Evolutionary conservation across 2,888 invertebrate genomes (phyloP).

Genomic region (Amphipyra tragopoginis): DNA sequence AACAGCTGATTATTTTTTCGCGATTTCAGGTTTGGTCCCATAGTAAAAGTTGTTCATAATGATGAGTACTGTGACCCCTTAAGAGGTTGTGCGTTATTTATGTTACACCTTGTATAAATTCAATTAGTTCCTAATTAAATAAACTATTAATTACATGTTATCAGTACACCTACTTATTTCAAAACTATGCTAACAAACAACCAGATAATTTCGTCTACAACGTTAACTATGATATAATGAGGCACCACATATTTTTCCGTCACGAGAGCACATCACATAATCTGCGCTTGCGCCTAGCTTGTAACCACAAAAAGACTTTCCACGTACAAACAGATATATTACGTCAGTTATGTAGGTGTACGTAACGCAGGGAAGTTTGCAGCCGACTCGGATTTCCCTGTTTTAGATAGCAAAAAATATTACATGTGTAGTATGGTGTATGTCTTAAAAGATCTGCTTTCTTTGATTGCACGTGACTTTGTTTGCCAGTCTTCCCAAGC

Average conservation of each 20-base stretch:
- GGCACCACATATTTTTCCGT: constrained; percentile 15
- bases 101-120: too few species aligned
- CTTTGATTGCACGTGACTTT: background rate
- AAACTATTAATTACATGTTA: too few species aligned
- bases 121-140: too few species aligned
- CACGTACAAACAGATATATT: constrained; percentile 19
- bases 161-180: too few species aligned
- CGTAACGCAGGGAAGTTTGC: constrained; percentile 51
- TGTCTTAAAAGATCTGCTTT: constrained; percentile 5
- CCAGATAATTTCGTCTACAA: too few species aligned
- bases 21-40: too few species aligned
- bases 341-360: constrained; percentile 19
- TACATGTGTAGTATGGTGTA: constrained; percentile 9
- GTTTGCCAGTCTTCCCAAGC: too few species aligned
- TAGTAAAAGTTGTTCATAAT: too few species aligned
- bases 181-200: too few species aligned
- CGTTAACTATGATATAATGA: background rate
- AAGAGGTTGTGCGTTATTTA: too few species aligned
- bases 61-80: too few species aligned
- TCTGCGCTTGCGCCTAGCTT: constrained; percentile 24
- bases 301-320: constrained; percentile 44
- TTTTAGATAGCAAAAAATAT: constrained; percentile 59
- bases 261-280: constrained; percentile 18
- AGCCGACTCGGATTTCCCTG: constrained; percentile 68
- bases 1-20: too few species aligned